Percentiles rank a stretch among this genome's conserved stretches.
Evolutionary conservation across 2,797 vertebrate genomes (phyloP).

Genomic region (Neostethus bicornis): DNA sequence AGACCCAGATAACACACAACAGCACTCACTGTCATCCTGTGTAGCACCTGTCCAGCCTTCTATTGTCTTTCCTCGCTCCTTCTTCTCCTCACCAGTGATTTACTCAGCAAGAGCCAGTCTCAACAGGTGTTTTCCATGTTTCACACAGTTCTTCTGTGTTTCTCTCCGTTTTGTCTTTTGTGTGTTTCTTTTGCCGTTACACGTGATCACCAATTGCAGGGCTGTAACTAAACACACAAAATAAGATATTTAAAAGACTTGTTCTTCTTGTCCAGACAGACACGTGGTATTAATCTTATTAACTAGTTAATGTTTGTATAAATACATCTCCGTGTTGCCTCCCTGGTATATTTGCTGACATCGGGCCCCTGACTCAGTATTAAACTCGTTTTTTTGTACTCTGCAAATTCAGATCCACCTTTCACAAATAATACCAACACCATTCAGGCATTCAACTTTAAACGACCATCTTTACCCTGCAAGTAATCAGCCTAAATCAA

Average conservation of each 20-base stretch:
- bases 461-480: constrained; percentile 38
- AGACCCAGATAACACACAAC: constrained; percentile 44
- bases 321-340: constrained; percentile 17
- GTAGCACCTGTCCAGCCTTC: constrained; percentile 54
- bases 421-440: constrained; percentile 49
- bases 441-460: constrained; percentile 44
- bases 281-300: constrained; percentile 10
- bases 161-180: neutral
- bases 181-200: neutral
- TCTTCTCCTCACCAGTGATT: constrained; percentile 38
- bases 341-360: constrained; percentile 50
- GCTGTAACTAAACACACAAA: neutral
- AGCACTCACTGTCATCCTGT: constrained; percentile 34
- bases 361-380: constrained; percentile 37
- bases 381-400: constrained; percentile 42
- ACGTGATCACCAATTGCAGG: neutral
- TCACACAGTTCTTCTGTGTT: constrained; percentile 26
- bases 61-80: constrained; percentile 46
- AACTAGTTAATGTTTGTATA: constrained; percentile 9
- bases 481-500: constrained; percentile 63
- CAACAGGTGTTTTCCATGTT: constrained; percentile 50
- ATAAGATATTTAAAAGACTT: neutral
- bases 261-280: neutral
- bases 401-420: constrained; percentile 40
- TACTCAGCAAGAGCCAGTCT: constrained; percentile 28